phyloP scores from a whole-genome alignment of 1,140 invertebrate species.

The Pissodes strobi region DNA sequence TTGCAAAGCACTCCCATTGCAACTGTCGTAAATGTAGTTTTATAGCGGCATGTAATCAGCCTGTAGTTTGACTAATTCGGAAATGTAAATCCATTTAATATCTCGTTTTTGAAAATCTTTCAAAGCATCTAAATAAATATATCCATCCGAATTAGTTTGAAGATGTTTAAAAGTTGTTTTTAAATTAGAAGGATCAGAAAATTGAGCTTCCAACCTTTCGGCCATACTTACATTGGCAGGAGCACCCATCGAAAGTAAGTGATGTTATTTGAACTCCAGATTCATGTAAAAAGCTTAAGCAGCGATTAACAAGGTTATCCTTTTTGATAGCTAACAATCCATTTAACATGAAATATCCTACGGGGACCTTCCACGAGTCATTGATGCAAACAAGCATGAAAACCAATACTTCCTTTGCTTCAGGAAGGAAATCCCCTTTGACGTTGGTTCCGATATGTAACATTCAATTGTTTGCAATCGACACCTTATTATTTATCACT shows the following conservation, averaged over 20 bases:
- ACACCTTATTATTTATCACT: too few species aligned
- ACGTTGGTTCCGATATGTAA: constrained; percentile 44
- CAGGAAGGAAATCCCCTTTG: constrained; percentile 29
- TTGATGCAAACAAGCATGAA: too few species aligned
- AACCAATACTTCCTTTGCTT: too few species aligned
- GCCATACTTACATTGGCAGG: constrained; percentile 41
- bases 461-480: too few species aligned
- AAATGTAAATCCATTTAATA: too few species aligned
- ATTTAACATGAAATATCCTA: constrained; percentile 50
- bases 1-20: constrained; percentile 40
- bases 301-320: constrained; percentile 39
- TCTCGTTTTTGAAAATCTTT: constrained; percentile 2
- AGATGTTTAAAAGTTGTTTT: constrained; percentile 24
- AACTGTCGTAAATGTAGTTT: constrained; percentile 44
- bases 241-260: constrained; percentile 43
- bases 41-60: constrained; percentile 39
- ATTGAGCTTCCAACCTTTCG: constrained; percentile 41
- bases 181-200: constrained; percentile 39
- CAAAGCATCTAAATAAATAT: constrained; percentile 24
- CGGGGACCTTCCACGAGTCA: too few species aligned
- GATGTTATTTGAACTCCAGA: constrained; percentile 38
- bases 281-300: constrained; percentile 43
- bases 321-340: constrained; percentile 37
- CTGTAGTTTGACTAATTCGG: constrained; percentile 33
- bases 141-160: constrained; percentile 17